These are phyloP conservation scores for Anas platyrhynchos DNA, from an alignment of 2,113 vertebrate genomes.

Conservation along the genomic window DNA sequence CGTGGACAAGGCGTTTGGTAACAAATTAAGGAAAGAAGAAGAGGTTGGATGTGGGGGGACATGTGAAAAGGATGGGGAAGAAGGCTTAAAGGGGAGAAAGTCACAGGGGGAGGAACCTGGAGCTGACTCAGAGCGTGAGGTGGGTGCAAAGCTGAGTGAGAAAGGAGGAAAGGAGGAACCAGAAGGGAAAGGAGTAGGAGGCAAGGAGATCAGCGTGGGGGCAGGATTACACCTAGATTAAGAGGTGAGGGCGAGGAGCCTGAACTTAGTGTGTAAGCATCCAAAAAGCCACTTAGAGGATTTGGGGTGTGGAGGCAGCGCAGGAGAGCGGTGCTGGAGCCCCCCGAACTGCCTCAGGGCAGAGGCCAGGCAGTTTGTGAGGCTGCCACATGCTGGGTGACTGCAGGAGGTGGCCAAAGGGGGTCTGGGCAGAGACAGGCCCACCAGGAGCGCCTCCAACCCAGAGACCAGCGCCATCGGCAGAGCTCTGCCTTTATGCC, in stretches of 20 bases:
- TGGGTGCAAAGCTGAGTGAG: background rate
- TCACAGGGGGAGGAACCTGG: background rate
- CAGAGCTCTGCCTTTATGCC: background rate
- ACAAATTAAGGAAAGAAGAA: background rate
- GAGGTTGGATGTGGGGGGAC: background rate
- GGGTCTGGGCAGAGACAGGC: background rate
- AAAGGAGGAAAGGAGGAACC: background rate
- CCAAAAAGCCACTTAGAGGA: constrained; percentile 34
- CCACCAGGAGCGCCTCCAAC: background rate
- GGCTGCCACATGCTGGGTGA: fast-evolving
- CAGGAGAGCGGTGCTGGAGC: background rate
- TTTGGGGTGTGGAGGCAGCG: background rate
- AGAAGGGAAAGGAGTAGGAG: background rate
- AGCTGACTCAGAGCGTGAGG: fast-evolving
- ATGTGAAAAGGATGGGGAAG: background rate
- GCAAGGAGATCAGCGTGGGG: background rate
- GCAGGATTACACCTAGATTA: background rate
- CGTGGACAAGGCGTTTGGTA: fast-evolving
- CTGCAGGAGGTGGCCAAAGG: background rate
- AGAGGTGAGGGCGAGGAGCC: constrained; percentile 24
- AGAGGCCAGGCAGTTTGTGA: fast-evolving
- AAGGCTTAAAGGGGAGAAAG: background rate
- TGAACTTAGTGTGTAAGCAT: constrained; percentile 10
- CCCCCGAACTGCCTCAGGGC: fast-evolving
- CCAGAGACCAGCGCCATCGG: background rate